Conservation (phyloP, 2,888 invertebrate genomes). For the Lingula anatina region DNA sequence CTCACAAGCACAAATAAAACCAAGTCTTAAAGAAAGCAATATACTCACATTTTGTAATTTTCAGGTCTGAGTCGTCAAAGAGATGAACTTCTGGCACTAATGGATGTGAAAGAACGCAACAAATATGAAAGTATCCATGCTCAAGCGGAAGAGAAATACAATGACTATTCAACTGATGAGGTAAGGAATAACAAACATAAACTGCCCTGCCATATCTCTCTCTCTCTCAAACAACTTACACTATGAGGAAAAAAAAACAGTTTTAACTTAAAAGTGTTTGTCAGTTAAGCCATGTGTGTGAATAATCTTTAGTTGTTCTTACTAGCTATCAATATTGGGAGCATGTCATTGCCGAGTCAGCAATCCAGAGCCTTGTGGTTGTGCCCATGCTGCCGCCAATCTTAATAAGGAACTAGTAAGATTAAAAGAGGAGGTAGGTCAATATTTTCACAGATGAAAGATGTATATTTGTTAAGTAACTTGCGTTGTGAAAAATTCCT, state of each 20-base stretch:
- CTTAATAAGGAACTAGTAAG: slow-evolving; percentile 32
- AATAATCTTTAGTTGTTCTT: background rate
- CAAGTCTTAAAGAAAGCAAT: background rate
- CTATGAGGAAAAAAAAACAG: background rate
- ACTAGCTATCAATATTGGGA: slow-evolving; percentile 44
- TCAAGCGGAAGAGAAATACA: slow-evolving; percentile 28
- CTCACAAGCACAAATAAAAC: background rate
- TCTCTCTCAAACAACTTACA: background rate
- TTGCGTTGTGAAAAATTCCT: no score
- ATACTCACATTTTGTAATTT: slow-evolving; percentile 3
- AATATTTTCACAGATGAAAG: no score
- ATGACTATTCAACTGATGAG: slow-evolving; percentile 31
- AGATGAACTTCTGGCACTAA: slow-evolving; percentile 41
- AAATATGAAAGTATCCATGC: slow-evolving; percentile 33
- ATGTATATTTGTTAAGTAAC: no score
- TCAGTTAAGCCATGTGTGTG: background rate
- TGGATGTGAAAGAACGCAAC: slow-evolving; percentile 42
- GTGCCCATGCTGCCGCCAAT: slow-evolving; percentile 45
- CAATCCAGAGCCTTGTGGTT: slow-evolving; percentile 42
- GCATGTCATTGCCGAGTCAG: slow-evolving; percentile 41
- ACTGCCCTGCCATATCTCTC: background rate
- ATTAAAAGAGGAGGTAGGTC: slow-evolving; percentile 31
- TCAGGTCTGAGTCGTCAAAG: slow-evolving; percentile 35
- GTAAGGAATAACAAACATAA: slow-evolving; percentile 12
- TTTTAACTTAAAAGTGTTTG: no score